Percentiles rank a stretch among this genome's conserved stretches.
phyloP scores from a whole-genome alignment of 2,797 vertebrate genomes.

The Dendrocincla tyrannina region DNA sequence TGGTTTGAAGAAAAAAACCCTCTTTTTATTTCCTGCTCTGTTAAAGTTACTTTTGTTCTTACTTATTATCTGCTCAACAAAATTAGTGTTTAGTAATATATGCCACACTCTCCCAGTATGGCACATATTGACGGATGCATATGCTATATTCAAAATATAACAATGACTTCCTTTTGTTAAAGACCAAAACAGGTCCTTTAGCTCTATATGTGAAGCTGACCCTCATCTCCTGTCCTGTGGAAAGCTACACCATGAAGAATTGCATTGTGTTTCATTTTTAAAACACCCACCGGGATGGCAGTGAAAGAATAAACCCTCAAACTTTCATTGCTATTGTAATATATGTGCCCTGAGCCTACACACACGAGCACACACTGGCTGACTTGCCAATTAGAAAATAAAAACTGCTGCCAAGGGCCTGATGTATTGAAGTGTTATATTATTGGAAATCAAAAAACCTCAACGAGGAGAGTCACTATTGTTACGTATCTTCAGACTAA shows the following conservation, averaged over 20 bases:
- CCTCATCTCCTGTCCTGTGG: neutral
- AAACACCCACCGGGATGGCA: neutral
- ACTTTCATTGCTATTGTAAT: neutral
- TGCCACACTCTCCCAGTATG: neutral
- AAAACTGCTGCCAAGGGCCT: neutral
- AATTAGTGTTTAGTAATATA: neutral
- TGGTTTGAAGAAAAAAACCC: conserved; percentile 13
- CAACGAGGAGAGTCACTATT: neutral
- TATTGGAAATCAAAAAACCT: neutral
- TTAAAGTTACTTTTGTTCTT: conserved; percentile 58
- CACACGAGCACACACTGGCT: neutral
- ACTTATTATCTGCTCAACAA: conserved; percentile 44
- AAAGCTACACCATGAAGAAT: neutral
- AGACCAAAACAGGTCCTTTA: neutral
- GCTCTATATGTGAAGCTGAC: neutral
- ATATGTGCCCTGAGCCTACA: neutral
- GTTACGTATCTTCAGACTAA: neutral
- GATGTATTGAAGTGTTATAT: neutral
- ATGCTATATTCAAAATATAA: neutral
- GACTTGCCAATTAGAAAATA: conserved; percentile 22
- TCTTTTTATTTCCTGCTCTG: conserved; percentile 29
- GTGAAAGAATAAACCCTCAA: neutral
- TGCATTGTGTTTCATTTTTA: neutral
- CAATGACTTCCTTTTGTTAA: neutral
- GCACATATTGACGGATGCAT: neutral